Evolutionary conservation across 2,888 invertebrate species (phyloP).

Genomic region (Scrobipalpa atriplicella): DNA sequence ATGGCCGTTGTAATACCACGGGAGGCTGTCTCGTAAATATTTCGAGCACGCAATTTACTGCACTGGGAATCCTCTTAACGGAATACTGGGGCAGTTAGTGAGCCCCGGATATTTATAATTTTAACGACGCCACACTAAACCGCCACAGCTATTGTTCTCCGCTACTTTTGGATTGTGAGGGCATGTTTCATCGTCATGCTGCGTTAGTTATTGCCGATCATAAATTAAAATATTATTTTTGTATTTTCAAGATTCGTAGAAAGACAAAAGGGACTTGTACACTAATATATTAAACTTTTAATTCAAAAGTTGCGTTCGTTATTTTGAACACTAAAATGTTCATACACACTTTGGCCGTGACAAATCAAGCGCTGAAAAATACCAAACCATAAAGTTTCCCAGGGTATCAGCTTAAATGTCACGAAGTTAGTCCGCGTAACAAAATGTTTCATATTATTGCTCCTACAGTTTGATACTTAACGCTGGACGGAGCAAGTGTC

Average conservation of each 20-base stretch:
- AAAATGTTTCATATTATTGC: conserved; percentile 73
- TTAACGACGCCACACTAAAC: conserved; percentile 59
- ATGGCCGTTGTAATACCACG: conserved; percentile 73
- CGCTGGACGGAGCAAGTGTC: conserved; percentile 75
- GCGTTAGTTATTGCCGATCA: conserved; percentile 14
- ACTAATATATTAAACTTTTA: too few species aligned
- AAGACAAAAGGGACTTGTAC: not conserved
- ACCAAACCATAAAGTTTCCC: conserved; percentile 45
- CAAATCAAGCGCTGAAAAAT: conserved; percentile 39
- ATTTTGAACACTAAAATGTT: not conserved
- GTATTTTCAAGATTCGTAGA: not conserved
- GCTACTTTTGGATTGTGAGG: conserved; percentile 46
- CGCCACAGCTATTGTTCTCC: conserved; percentile 59
- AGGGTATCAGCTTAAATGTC: conserved; percentile 62
- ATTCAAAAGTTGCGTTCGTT: too few species aligned
- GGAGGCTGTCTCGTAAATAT: conserved; percentile 80
- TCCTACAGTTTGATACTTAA: conserved; percentile 78
- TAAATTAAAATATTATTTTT: conserved; percentile 13
- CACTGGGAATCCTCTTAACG: conserved; percentile 80
- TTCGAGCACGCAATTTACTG: conserved; percentile 78
- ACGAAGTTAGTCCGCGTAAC: conserved; percentile 59
- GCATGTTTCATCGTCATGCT: conserved; percentile 24
- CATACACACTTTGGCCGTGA: not conserved
- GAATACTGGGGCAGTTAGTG: conserved; percentile 77
- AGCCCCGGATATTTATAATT: conserved; percentile 71